Conservation (phyloP, 2,113 vertebrate species). For the Irena cyanogastra region DNA sequence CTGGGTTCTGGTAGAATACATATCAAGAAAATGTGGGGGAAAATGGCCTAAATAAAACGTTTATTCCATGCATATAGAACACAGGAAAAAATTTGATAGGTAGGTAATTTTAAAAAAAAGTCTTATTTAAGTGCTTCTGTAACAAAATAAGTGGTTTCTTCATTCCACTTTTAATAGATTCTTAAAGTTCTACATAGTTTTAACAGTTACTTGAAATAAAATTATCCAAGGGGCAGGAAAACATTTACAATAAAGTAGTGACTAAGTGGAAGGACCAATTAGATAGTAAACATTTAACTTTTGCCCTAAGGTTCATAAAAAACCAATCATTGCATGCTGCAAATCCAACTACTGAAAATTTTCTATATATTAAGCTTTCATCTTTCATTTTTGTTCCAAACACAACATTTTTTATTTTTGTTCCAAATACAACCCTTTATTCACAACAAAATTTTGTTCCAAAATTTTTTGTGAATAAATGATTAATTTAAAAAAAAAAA, state of each 20-base stretch:
- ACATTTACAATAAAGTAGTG: background rate
- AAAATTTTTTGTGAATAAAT: background rate
- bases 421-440: background rate
- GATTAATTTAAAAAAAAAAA: background rate
- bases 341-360: background rate
- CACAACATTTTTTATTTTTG: background rate
- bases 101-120: background rate
- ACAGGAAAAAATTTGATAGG: background rate
- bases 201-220: background rate
- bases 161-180: background rate
- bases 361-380: background rate
- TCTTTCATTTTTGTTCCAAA: background rate
- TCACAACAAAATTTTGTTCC: no score
- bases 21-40: background rate
- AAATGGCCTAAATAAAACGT: background rate
- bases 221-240: background rate
- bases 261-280: background rate
- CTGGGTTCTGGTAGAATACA: background rate
- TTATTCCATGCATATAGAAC: background rate
- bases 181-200: background rate
- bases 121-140: background rate
- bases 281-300: background rate
- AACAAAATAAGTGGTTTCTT: background rate
- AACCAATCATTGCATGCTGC: background rate
- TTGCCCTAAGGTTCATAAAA: accelerated